phyloP scores from a whole-genome alignment of 2,888 invertebrate genomes.

The Gymnocheta viridis region DNA sequence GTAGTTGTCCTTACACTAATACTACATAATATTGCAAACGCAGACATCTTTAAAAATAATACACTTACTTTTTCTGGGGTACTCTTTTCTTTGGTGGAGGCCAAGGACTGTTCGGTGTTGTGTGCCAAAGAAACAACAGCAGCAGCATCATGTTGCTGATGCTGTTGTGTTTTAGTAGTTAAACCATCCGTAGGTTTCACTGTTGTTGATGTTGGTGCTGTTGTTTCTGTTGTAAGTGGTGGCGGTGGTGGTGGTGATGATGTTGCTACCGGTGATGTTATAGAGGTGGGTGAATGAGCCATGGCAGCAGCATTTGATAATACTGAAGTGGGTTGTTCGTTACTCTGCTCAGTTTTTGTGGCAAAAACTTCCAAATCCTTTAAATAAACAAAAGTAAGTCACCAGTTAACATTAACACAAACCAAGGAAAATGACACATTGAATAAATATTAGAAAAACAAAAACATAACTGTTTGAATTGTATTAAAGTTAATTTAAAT shows the following conservation, averaged over 20 bases:
- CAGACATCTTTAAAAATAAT: slow-evolving; percentile 10
- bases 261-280: slow-evolving; percentile 44
- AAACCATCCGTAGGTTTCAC: slow-evolving; percentile 37
- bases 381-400: slow-evolving; percentile 60
- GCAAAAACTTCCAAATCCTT: slow-evolving; percentile 81
- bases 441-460: slow-evolving; percentile 2
- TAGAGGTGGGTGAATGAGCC: slow-evolving; percentile 74
- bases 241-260: slow-evolving; percentile 48
- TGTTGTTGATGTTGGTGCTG: slow-evolving; percentile 49
- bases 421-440: slow-evolving; percentile 24
- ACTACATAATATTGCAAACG: slow-evolving; percentile 11
- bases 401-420: slow-evolving; percentile 30
- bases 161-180: slow-evolving; percentile 72
- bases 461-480: slow-evolving; percentile 46
- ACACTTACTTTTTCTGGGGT: slow-evolving; percentile 89
- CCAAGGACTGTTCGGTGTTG: slow-evolving; percentile 81
- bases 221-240: slow-evolving; percentile 60
- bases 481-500: slow-evolving; percentile 37
- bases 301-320: slow-evolving; percentile 76
- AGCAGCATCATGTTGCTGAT: slow-evolving; percentile 62
- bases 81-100: slow-evolving; percentile 87
- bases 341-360: slow-evolving; percentile 77
- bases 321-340: slow-evolving; percentile 71
- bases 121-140: slow-evolving; percentile 77
- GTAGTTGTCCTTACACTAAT: slow-evolving; percentile 27